Conservation (phyloP, 1,140 invertebrate genomes). For the Thalassaphorura encarpata region DNA sequence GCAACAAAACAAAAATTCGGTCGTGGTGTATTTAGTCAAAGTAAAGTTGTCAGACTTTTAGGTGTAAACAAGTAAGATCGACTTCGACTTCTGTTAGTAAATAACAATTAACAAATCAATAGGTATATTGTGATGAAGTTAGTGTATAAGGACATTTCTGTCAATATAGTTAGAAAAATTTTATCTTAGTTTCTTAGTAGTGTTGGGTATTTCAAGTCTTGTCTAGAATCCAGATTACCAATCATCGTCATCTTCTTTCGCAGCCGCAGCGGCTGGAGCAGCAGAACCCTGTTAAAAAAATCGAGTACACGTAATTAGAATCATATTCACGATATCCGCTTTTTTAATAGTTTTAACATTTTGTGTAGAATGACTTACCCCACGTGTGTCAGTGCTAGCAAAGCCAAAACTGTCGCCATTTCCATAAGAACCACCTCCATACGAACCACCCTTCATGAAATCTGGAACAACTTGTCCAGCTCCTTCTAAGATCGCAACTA, state of each 20-base stretch:
- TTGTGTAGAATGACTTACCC: neutral
- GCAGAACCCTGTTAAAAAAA: neutral
- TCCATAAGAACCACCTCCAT: conserved; percentile 18
- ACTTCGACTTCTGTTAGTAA: no score
- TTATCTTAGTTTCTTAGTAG: neutral
- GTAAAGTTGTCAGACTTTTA: no score
- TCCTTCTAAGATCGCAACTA: conserved; percentile 57
- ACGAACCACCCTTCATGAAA: conserved; percentile 33
- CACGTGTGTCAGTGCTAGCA: neutral
- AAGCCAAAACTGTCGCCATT: conserved; percentile 9
- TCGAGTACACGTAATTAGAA: neutral
- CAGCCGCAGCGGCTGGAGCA: neutral
- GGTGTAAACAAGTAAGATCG: no score
- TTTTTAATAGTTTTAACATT: no score
- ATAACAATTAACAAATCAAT: neutral
- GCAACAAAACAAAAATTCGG: no score
- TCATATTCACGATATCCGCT: neutral
- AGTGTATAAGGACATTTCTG: neutral
- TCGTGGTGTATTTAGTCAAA: no score
- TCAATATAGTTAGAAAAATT: neutral
- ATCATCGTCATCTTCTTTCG: neutral
- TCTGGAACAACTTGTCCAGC: conserved; percentile 39
- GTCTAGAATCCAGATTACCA: neutral
- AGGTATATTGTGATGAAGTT: neutral
- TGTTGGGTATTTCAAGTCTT: neutral